phyloP scores from a whole-genome alignment of 1,140 invertebrate species.

The Palaemon carinicauda region DNA sequence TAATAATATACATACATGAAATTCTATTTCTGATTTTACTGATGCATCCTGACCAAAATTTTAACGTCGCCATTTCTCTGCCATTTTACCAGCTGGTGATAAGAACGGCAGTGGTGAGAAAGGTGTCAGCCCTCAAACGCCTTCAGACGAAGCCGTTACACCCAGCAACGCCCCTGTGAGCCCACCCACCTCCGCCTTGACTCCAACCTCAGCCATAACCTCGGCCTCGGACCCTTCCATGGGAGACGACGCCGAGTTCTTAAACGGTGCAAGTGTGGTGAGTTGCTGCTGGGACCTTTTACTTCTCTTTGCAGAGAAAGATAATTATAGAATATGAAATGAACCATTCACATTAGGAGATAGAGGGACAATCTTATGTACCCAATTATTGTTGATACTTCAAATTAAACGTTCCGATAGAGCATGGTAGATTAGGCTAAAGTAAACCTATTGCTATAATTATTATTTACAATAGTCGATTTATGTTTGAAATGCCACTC shows the following conservation, averaged over 20 bases:
- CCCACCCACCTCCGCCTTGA: constrained; percentile 30
- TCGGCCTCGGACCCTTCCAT: constrained; percentile 18
- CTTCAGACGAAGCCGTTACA: constrained; percentile 39
- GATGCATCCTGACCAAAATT: too few species aligned
- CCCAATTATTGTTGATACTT: too few species aligned
- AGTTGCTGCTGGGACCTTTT: neutral
- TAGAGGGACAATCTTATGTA: too few species aligned
- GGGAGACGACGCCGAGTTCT: constrained; percentile 44
- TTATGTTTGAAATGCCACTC: too few species aligned
- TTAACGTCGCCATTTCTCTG: neutral
- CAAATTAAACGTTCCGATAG: too few species aligned
- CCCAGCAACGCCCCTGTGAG: constrained; percentile 41
- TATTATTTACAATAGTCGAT: too few species aligned
- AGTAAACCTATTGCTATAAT: too few species aligned
- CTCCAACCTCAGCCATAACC: constrained; percentile 26
- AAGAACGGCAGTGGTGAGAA: constrained; percentile 33
- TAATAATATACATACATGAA: too few species aligned
- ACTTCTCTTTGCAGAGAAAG: neutral
- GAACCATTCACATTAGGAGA: too few species aligned
- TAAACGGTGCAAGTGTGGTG: constrained; percentile 52
- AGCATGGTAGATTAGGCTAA: too few species aligned
- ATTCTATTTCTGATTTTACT: too few species aligned
- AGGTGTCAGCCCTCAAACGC: constrained; percentile 40
- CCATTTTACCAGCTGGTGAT: constrained; percentile 20
- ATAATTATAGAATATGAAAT: neutral